Evolutionary conservation across 1,140 invertebrate species (phyloP).

Genomic region (Hypsibius dujardini): DNA sequence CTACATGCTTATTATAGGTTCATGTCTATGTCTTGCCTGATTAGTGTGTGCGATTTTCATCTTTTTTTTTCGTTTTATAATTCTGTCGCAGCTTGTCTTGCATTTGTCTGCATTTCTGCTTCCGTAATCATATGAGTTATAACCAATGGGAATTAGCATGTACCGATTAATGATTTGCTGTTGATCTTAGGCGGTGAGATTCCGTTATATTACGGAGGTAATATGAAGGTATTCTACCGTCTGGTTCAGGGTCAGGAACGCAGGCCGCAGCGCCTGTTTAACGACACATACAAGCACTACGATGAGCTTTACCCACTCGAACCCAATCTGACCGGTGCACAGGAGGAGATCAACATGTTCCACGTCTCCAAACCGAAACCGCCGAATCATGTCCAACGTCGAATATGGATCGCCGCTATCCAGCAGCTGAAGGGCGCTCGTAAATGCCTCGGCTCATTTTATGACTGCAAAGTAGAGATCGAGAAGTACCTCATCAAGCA

Average conservation of each 20-base stretch:
- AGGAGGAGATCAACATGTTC: conserved; percentile 17
- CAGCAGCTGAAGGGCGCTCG: background rate
- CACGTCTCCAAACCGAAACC: background rate
- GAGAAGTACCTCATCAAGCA: conserved; percentile 11
- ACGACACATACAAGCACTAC: conserved; percentile 15
- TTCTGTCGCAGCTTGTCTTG: too few relatives aligned
- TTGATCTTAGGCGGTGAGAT: background rate
- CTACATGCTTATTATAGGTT: too few relatives aligned
- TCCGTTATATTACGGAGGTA: conserved; percentile 3
- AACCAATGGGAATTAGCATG: too few relatives aligned
- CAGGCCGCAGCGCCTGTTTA: background rate
- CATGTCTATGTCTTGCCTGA: too few relatives aligned
- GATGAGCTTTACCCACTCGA: conserved; percentile 11
- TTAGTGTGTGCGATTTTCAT: too few relatives aligned
- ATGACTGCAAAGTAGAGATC: background rate
- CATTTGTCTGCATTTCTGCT: too few relatives aligned
- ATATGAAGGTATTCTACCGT: conserved; percentile 1
- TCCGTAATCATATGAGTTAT: too few relatives aligned
- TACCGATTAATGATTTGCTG: too few relatives aligned
- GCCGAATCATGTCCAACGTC: background rate
- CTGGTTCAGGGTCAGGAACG: conserved; percentile 14
- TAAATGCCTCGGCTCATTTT: background rate
- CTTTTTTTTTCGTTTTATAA: too few relatives aligned
- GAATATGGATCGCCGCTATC: background rate
- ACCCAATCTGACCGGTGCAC: background rate